Evolutionary conservation across 2,888 invertebrate genomes (phyloP), one percentile per base, ranked within the genome.

Genomic region (Zygothrica quintamaculata): DNA sequence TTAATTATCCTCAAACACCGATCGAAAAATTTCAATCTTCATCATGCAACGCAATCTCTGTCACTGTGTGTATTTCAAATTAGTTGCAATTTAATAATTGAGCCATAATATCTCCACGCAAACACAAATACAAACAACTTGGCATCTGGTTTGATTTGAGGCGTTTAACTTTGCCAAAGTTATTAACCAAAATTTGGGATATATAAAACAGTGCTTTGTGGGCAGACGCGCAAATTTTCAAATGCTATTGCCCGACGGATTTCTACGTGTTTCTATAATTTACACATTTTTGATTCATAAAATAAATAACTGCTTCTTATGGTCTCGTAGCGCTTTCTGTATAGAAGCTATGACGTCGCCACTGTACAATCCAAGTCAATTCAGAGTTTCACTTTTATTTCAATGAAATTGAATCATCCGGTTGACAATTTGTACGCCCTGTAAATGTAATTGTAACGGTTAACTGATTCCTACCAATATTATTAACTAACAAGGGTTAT

Each of bases 31-130:
- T 47, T 18, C 44, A 53, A 58, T 31, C 44, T n/a, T 48, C 47
- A 68, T 53, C 65, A 58, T 37, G 26, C 46, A 46, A 53, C 51
- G 15, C 48, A 42, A 56, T 46, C 31, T 46, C 31, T 25, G 33
- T 16, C 11, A 22, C 31, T 74, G 67, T 81, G 59, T 82, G 26
- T 60, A 50, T 40, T 61, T 62, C 33, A 44, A 65, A 87, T 84
- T 84, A 87, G 87, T 81, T 84, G 69, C 65, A 70, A 55, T 76
- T 78, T 65, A 70, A 81, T 81, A 84, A 84, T 82, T 84, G 84
- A 84, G 78, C 65, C 73, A 77, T 85, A 78, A 85, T 84, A 56
- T 66, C 47, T 40, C 53, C 29, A 55, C 57, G 65, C 44, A 53
- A 43, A 62, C 66, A 42, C 61, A 39, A 56, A 36, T 57, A 53